phyloP scores from a whole-genome alignment of 1,140 invertebrate species.

The Pseudachorutes palmiensis region DNA sequence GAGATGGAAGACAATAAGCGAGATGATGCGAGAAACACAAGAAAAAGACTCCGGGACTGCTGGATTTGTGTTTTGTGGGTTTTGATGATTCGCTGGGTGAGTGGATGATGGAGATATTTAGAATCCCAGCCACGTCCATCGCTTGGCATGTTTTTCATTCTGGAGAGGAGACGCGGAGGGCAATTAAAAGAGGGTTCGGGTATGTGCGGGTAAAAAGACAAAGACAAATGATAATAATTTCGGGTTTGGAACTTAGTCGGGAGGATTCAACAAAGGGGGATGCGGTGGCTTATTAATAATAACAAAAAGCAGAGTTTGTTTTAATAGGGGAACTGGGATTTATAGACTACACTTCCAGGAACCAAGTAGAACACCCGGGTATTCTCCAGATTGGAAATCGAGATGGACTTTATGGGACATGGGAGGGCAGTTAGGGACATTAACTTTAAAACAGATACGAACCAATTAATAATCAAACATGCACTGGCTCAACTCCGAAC shows the following conservation, averaged over 20 bases:
- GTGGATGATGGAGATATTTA: constrained; percentile 13
- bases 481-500: background rate
- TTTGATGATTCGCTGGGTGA: background rate
- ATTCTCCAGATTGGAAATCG: constrained; percentile 24
- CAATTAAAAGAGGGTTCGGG: background rate
- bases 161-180: background rate
- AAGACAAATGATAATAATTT: constrained; percentile 16
- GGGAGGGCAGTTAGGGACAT: constrained; percentile 24
- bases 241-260: background rate
- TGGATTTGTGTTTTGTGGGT: background rate
- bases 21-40: too few relatives aligned
- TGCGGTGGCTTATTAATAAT: background rate
- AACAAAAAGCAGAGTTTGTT: background rate
- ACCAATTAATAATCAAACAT: background rate
- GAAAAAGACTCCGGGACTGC: background rate
- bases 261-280: background rate
- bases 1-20: too few relatives aligned
- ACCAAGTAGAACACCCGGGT: background rate
- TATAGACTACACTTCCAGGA: background rate
- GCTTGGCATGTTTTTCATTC: background rate
- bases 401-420: constrained; percentile 31
- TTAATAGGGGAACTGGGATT: background rate
- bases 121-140: constrained; percentile 17
- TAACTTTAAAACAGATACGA: background rate
- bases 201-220: constrained; percentile 11